phyloP scores from a whole-genome alignment of 2,888 invertebrate species.

The Megaustenia siamemsis region DNA sequence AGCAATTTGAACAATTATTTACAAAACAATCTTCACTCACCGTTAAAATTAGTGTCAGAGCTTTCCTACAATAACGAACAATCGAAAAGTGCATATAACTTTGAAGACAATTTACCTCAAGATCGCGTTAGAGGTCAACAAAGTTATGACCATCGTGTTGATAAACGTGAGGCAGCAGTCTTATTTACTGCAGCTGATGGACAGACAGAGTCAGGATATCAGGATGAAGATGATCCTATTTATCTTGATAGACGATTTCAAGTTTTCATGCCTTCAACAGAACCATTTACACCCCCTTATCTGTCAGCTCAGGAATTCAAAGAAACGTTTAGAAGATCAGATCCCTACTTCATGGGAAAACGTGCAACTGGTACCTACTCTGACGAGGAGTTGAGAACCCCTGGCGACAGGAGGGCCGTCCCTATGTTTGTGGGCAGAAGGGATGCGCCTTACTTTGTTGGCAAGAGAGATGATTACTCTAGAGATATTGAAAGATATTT shows the following conservation, averaged over 20 bases:
- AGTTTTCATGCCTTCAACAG: background rate
- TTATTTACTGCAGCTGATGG: background rate
- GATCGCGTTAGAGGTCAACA: background rate
- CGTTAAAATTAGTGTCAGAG: too few species aligned
- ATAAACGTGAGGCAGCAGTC: background rate
- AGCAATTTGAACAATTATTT: background rate
- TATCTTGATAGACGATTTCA: constrained; percentile 24
- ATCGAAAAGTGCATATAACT: background rate
- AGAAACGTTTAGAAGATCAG: constrained; percentile 37
- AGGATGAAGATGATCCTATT: background rate
- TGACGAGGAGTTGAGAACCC: background rate
- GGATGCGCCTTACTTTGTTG: constrained; percentile 2
- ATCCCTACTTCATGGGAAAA: constrained; percentile 42
- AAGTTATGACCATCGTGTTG: background rate
- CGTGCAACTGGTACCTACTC: background rate
- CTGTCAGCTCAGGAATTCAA: constrained; percentile 40
- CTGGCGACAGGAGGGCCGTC: background rate
- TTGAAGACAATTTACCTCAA: background rate
- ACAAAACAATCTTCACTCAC: background rate
- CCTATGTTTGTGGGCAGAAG: constrained; percentile 13
- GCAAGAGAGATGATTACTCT: background rate
- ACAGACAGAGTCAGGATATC: background rate
- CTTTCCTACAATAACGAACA: background rate
- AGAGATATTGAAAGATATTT: background rate
- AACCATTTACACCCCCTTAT: background rate